Evolutionary conservation across 2,797 vertebrate genomes (phyloP).

Genomic region (Orientallactaga sibirica): DNA sequence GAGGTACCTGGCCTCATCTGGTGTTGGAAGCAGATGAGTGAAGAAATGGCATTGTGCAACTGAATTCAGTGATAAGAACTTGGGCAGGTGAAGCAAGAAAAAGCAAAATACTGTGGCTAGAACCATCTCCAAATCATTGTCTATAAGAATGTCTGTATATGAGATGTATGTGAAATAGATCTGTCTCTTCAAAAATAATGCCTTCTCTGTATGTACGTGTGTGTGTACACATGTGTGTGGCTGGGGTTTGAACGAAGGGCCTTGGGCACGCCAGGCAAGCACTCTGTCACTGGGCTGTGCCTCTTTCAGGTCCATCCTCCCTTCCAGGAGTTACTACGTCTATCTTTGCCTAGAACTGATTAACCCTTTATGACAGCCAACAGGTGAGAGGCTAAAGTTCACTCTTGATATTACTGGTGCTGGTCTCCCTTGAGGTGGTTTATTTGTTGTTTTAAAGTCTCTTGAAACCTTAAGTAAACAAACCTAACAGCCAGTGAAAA

Average conservation of each 20-base stretch:
- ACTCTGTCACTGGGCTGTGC: background rate
- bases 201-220: too few species aligned
- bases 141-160: background rate
- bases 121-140: background rate
- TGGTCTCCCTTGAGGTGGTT: background rate
- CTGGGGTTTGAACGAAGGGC: background rate
- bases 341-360: slow-evolving; percentile 31
- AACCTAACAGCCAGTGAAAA: slow-evolving; percentile 81
- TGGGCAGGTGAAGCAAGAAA: background rate
- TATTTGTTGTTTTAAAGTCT: slow-evolving; percentile 36
- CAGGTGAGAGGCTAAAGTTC: slow-evolving; percentile 73
- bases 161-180: background rate
- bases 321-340: background rate
- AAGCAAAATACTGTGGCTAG: background rate
- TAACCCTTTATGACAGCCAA: slow-evolving; percentile 43
- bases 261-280: background rate
- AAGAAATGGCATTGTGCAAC: background rate
- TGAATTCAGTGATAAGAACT: background rate
- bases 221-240: background rate
- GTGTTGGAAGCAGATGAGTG: background rate
- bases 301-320: background rate
- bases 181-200: too few species aligned
- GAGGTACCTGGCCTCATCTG: background rate
- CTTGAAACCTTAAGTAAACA: slow-evolving; percentile 85
- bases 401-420: background rate